These are phyloP conservation scores for Parasteatoda tepidariorum DNA, from an alignment of 1,140 invertebrate species.

Conservation along the genomic window DNA sequence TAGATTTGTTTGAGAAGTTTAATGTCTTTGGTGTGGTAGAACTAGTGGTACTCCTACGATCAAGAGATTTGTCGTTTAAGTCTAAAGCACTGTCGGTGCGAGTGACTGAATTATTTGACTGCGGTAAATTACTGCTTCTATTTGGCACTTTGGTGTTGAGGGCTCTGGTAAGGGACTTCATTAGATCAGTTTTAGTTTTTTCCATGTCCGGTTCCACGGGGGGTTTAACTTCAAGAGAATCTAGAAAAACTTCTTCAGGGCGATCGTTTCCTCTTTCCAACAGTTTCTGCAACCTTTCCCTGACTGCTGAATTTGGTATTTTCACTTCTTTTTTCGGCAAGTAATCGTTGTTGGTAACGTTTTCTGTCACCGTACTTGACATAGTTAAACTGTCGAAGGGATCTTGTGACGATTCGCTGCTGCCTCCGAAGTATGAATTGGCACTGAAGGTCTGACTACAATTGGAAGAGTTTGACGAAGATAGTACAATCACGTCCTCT, in stretches of 20 bases:
- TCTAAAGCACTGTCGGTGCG: slow-evolving; percentile 21
- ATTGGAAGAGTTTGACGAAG: not conserved
- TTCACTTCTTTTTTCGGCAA: not conserved
- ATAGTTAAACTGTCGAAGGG: slow-evolving; percentile 49
- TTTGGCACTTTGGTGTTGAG: slow-evolving; percentile 57
- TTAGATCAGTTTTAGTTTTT: slow-evolving; percentile 31
- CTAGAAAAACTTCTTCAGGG: not conserved
- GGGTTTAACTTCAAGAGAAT: slow-evolving; percentile 19
- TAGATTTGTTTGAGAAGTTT: not conserved
- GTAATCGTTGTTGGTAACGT: not conserved
- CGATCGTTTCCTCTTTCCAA: slow-evolving; percentile 18
- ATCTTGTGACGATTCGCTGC: slow-evolving; percentile 15
- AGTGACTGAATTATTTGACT: not conserved
- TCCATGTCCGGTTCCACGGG: not conserved
- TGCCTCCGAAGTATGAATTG: slow-evolving; percentile 27
- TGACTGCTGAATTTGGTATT: not conserved
- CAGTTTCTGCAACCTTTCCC: slow-evolving; percentile 38
- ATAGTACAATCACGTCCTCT: slow-evolving; percentile 43
- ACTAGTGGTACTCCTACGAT: slow-evolving; percentile 35
- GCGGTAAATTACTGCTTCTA: not conserved
- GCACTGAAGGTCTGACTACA: slow-evolving; percentile 37
- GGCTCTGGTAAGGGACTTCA: slow-evolving; percentile 50
- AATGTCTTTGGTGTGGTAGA: slow-evolving; percentile 38
- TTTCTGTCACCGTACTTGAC: slow-evolving; percentile 9
- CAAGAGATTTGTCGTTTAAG: not conserved